Evolutionary conservation across 2,888 invertebrate species (phyloP).

Genomic region (Clostera curtula): DNA sequence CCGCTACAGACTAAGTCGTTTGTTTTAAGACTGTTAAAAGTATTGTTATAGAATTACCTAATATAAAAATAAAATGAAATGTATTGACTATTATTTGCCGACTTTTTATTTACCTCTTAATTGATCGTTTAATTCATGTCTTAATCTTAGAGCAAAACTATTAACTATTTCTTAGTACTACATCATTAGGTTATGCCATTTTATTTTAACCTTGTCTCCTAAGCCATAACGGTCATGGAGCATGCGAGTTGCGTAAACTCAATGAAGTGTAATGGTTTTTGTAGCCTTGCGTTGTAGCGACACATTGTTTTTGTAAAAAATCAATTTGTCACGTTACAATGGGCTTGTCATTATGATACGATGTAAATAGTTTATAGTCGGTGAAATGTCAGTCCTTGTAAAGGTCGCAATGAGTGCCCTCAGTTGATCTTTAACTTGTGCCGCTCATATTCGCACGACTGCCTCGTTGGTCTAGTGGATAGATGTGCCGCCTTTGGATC

Average conservation of each 20-base stretch:
- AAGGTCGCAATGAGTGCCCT: constrained; percentile 30
- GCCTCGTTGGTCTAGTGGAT: too few species aligned
- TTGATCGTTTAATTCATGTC: too few species aligned
- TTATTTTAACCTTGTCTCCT: constrained; percentile 15
- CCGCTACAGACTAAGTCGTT: constrained; percentile 67
- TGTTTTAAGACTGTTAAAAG: constrained; percentile 73
- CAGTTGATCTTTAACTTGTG: too few species aligned
- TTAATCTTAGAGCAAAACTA: too few species aligned
- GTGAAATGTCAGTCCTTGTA: constrained; percentile 29
- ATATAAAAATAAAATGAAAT: constrained; percentile 63
- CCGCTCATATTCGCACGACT: constrained; percentile 20
- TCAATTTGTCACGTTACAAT: constrained; percentile 20
- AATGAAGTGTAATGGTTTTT: constrained; percentile 15
- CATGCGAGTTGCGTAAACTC: constrained; percentile 18
- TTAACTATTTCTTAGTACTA: background rate
- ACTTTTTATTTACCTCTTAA: background rate
- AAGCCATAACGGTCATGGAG: constrained; percentile 7
- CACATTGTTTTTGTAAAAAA: constrained; percentile 18
- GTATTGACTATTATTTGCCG: constrained; percentile 28
- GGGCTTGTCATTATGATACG: constrained; percentile 19
- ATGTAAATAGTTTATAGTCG: constrained; percentile 14
- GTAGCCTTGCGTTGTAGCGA: constrained; percentile 19
- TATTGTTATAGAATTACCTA: constrained; percentile 69
- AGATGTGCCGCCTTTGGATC: too few species aligned
- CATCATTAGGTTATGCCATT: constrained; percentile 15